Conservation (phyloP, 2,113 vertebrate species). For the Gymnarchus niloticus region DNA sequence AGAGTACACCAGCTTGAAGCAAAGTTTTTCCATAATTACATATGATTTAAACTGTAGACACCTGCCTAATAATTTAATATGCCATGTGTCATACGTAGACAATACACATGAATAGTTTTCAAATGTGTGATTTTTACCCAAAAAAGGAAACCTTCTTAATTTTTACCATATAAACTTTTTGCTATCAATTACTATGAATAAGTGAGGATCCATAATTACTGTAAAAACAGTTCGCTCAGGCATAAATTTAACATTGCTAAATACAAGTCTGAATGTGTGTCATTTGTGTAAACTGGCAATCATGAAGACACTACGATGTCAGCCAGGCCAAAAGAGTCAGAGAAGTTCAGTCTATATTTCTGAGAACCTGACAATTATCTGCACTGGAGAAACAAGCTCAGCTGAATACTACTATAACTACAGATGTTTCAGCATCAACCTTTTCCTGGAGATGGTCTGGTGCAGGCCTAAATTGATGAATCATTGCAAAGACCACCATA, state of each 20-base stretch:
- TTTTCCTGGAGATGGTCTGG: not conserved
- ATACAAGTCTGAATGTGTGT: no score
- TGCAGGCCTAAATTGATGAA: not conserved
- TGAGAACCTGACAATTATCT: not conserved
- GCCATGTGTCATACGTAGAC: not conserved
- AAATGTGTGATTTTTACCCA: not conserved
- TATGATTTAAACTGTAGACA: not conserved
- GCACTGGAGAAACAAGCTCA: not conserved
- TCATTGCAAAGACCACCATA: not conserved
- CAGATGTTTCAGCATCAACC: not conserved
- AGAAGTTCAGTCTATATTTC: no score
- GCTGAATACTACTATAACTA: not conserved
- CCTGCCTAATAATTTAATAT: not conserved
- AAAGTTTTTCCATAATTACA: not conserved
- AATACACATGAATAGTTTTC: no score
- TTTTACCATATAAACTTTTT: no score
- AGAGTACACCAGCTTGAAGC: not conserved
- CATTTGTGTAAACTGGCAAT: no score
- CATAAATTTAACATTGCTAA: no score
- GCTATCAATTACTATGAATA: no score
- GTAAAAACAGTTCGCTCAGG: no score
- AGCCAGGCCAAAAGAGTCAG: no score
- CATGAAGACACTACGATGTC: no score
- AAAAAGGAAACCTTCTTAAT: not conserved
- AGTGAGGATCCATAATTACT: no score